Conservation (phyloP, 2,113 vertebrate genomes). For the Anoura caudifer region DNA sequence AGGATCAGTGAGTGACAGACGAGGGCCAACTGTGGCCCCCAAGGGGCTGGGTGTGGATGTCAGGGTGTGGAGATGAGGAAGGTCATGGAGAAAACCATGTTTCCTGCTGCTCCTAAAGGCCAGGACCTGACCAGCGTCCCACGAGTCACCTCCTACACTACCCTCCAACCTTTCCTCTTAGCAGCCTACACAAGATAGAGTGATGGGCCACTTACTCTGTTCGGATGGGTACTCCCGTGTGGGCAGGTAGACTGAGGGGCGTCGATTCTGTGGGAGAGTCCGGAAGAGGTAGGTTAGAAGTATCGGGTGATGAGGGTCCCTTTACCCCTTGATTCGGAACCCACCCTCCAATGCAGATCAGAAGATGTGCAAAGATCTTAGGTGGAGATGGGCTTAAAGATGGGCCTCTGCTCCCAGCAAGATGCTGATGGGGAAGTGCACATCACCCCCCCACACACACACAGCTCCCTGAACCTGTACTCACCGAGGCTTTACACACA, state of each 20-base stretch:
- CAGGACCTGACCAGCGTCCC: background rate
- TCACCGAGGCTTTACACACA: constrained; percentile 98
- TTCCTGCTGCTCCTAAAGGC: background rate
- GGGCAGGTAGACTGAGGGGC: constrained; percentile 96
- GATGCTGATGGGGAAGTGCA: background rate
- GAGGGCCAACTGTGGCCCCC: background rate
- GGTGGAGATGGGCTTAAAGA: background rate
- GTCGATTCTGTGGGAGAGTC: constrained; percentile 87
- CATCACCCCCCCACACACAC: accelerated
- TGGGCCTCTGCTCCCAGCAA: background rate
- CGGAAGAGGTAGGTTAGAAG: background rate
- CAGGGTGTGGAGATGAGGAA: background rate
- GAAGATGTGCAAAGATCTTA: background rate
- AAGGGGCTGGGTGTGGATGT: too few species aligned
- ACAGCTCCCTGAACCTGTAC: constrained; percentile 50
- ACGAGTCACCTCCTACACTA: background rate
- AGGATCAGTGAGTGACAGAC: background rate
- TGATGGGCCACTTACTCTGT: constrained; percentile 88
- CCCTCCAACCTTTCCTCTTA: background rate
- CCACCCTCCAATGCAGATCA: background rate
- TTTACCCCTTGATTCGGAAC: background rate
- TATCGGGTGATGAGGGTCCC: background rate
- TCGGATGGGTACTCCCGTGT: constrained; percentile 97
- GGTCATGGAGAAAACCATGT: background rate
- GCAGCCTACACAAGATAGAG: background rate